Percentiles rank a stretch among this genome's conserved stretches.
phyloP scores from a whole-genome alignment of 2,113 vertebrate species.

The Synchiropus splendidus region DNA sequence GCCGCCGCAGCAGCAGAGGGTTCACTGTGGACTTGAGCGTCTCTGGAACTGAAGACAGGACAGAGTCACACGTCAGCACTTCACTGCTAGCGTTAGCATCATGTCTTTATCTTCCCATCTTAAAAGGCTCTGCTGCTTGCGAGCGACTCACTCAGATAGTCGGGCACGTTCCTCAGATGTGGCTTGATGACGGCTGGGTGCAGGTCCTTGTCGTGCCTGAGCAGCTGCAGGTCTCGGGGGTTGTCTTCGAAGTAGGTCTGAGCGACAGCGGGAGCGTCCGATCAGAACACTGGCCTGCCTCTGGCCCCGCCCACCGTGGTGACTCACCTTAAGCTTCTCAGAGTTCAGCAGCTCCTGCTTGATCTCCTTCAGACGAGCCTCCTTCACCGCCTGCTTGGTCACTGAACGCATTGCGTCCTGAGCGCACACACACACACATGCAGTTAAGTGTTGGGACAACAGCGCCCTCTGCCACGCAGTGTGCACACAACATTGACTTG shows the following conservation, averaged over 20 bases:
- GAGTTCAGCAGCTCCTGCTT: conserved; percentile 91
- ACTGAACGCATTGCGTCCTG: conserved; percentile 91
- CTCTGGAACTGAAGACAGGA: conserved; percentile 71
- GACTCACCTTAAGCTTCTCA: conserved; percentile 80
- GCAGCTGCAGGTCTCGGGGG: conserved; percentile 79
- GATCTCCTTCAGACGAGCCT: conserved; percentile 86
- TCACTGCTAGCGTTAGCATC: too few relatives aligned
- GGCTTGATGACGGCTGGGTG: conserved; percentile 85
- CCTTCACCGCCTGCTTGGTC: conserved; percentile 84
- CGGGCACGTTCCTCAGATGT: conserved; percentile 80
- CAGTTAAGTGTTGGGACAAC: too few relatives aligned
- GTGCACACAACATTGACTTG: too few relatives aligned
- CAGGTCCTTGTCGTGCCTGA: conserved; percentile 82
- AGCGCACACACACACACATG: neutral
- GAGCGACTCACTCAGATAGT: conserved; percentile 76
- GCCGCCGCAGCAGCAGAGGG: conserved; percentile 37
- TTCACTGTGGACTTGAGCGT: conserved; percentile 53
- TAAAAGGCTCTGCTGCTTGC: neutral
- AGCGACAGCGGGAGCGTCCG: neutral
- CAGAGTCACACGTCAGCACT: too few relatives aligned
- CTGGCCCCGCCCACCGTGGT: neutral
- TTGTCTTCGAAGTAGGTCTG: conserved; percentile 85
- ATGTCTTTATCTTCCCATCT: too few relatives aligned
- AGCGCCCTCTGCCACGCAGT: too few relatives aligned
- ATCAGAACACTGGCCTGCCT: neutral